Percentiles rank a stretch among this genome's conserved stretches.
These are phyloP conservation scores for Ommatoiulus sabulosus DNA, from an alignment of 2,888 invertebrate species.

Conservation along the genomic window DNA sequence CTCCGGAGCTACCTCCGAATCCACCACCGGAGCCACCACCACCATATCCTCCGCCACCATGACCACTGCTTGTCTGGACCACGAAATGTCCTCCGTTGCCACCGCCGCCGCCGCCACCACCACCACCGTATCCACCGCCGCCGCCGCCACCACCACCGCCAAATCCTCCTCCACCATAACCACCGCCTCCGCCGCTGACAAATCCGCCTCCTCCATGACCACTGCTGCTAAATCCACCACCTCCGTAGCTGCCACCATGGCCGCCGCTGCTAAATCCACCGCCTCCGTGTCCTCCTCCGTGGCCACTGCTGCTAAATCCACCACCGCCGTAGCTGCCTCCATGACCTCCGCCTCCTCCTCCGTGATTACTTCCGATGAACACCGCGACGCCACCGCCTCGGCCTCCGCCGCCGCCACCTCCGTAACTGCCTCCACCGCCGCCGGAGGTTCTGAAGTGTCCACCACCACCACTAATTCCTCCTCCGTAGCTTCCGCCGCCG, in stretches of 20 bases:
- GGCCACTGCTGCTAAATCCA: background rate
- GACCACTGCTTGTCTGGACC: too few relatives aligned
- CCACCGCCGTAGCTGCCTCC: background rate
- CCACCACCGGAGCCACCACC: background rate
- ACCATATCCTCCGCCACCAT: background rate
- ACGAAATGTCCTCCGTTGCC: background rate
- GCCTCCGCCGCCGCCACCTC: conserved; percentile 7
- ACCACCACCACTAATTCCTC: too few relatives aligned
- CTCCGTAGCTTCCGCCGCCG: conserved; percentile 2
- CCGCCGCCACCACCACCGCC: background rate
- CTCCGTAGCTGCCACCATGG: background rate
- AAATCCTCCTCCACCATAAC: background rate
- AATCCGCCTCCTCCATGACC: background rate
- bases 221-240: background rate
- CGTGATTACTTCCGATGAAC: background rate
- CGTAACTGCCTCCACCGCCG: background rate
- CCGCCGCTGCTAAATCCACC: background rate
- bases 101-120: background rate
- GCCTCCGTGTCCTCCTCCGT: conserved; percentile 18
- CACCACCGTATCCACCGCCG: background rate
- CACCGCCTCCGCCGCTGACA: background rate
- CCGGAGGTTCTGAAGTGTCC: too few relatives aligned
- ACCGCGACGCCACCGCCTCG: background rate
- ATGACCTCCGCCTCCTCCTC: background rate
- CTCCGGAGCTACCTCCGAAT: background rate